Evolutionary conservation across 2,888 invertebrate species (phyloP).

Genomic region (Tetragnatha montana): DNA sequence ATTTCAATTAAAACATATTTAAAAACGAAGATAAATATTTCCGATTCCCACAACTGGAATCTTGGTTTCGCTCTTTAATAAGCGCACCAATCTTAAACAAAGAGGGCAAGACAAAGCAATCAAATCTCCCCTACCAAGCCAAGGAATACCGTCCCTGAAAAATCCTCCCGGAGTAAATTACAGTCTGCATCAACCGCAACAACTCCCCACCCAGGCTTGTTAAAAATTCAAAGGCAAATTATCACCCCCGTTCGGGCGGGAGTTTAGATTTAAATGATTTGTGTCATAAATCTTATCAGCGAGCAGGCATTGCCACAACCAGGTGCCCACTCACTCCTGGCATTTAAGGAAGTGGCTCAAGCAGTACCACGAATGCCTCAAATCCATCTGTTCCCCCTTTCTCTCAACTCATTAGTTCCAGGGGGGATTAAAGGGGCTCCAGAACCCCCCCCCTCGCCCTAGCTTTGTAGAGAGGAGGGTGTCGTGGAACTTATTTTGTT

Average conservation of each 20-base stretch:
- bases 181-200: not conserved
- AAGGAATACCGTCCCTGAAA: too few species aligned
- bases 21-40: too few species aligned
- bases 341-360: constrained; percentile 44
- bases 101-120: too few species aligned
- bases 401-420: constrained; percentile 65
- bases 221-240: constrained; percentile 58
- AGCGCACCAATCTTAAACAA: too few species aligned
- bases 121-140: too few species aligned
- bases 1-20: too few species aligned
- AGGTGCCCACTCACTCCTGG: constrained; percentile 43
- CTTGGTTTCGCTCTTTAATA: too few species aligned
- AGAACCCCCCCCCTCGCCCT: not conserved
- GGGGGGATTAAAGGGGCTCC: constrained; percentile 38
- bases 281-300: constrained; percentile 67
- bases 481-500: not conserved
- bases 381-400: constrained; percentile 64
- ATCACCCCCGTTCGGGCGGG: constrained; percentile 53
- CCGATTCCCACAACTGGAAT: too few species aligned
- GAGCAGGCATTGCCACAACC: constrained; percentile 53
- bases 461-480: not conserved
- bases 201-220: not conserved
- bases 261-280: constrained; percentile 65
- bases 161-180: too few species aligned
- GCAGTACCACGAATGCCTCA: constrained; percentile 53